phyloP scores from a whole-genome alignment of 2,113 vertebrate genomes.

The Benitochromis conjunctus region DNA sequence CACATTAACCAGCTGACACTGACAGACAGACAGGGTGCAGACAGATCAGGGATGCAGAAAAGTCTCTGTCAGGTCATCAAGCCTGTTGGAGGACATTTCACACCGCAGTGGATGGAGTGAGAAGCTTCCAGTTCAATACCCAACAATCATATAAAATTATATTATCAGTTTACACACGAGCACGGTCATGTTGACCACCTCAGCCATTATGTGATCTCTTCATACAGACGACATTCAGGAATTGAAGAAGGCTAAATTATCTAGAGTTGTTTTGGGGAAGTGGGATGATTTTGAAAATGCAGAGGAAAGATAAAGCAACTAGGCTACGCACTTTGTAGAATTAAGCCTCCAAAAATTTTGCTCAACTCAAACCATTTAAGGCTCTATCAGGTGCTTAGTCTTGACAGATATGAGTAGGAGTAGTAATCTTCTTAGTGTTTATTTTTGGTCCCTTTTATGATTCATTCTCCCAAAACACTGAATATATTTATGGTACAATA shows the following conservation, averaged over 20 bases:
- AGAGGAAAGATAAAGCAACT: background rate
- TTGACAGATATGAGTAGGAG: rapidly evolving
- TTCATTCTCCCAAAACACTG: background rate
- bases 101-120: background rate
- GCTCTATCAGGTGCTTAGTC: background rate
- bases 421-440: background rate
- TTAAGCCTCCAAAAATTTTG: background rate
- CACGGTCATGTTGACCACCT: background rate
- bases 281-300: background rate
- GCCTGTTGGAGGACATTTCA: background rate
- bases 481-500: background rate
- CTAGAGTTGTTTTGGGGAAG: background rate
- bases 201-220: background rate
- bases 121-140: background rate
- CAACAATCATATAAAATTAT: background rate
- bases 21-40: conserved; percentile 30
- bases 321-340: background rate
- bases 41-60: conserved; percentile 57
- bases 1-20: conserved; percentile 37
- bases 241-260: background rate
- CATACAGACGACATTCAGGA: background rate
- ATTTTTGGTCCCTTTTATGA: background rate
- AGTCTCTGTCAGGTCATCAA: background rate
- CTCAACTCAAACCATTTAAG: background rate
- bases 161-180: background rate